These are phyloP conservation scores for Lepilemur ruficaudatus DNA, from an alignment of 2,797 vertebrate species.

Conservation along the genomic window DNA sequence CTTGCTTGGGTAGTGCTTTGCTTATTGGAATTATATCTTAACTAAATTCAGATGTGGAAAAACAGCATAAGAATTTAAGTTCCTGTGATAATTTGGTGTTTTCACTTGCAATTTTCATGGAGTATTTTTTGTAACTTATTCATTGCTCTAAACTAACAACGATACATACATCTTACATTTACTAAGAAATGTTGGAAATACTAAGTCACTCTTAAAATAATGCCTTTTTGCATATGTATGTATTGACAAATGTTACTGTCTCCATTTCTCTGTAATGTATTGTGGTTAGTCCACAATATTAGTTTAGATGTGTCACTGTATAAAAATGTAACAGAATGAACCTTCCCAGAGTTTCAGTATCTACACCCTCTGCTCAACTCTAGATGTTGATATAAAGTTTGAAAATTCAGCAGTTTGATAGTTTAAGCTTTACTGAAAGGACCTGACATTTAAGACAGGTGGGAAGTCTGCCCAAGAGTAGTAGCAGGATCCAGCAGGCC, in stretches of 20 bases:
- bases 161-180: background rate
- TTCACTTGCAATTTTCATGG: conserved; percentile 49
- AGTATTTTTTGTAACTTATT: conserved; percentile 41
- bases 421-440: background rate
- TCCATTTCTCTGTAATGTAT: conserved; percentile 49
- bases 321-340: background rate
- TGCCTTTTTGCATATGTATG: background rate
- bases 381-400: conserved; percentile 30
- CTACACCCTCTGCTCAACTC: background rate
- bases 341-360: conserved; percentile 24
- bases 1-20: conserved; percentile 73
- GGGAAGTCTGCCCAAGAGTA: background rate
- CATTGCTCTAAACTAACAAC: conserved; percentile 49
- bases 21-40: conserved; percentile 79
- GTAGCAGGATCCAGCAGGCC: background rate
- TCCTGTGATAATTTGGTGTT: conserved; percentile 56
- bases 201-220: background rate
- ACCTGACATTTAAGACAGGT: background rate
- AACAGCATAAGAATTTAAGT: conserved; percentile 70
- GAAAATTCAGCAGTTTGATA: background rate
- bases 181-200: conserved; percentile 43
- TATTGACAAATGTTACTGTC: background rate
- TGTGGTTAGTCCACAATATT: conserved; percentile 25
- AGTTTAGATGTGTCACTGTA: conserved; percentile 36
- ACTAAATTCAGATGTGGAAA: conserved; percentile 79